Evolutionary conservation across 2,888 invertebrate species (phyloP), one percentile per base, ranked within the genome.

Genomic region (Geotrupes spiniger): DNA sequence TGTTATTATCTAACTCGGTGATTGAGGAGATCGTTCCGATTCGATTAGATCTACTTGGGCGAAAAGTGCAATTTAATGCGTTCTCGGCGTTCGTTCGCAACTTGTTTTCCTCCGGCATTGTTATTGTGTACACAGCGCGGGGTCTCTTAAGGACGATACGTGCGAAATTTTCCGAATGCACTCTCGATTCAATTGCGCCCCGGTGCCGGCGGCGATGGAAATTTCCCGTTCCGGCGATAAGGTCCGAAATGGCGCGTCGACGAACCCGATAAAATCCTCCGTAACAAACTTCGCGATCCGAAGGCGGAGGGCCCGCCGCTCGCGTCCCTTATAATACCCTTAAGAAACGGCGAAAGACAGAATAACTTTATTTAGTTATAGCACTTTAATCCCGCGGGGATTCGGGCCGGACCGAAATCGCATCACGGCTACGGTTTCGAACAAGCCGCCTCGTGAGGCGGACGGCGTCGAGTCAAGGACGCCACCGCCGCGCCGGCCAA

Each of bases 291-390:
- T 43, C 28, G 38, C 43, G 17, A 43, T 28, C 42, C 9, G 43
- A 16, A 11, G 36, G 26, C 38, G 39, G 40, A 36, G 36, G 31
- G 33, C 33, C 15, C 17, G 33, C 27, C 33, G 33, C 39, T 39
- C 40, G 36, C 40, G 17, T 40, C 46, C 40, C 39, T 28, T 36
- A 46, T 41, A 40, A 46, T 46, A 46, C 46, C 36, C 41, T 36
- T 29, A 43, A 46, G 46, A 41, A 46, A 46, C 46, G 38, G 33
- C 39, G 46, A 46, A 46, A 46, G 46, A 40, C 46, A 46, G 46
- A 46, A 46, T 46, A 46, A 46, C 50, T 46, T 50, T 46, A 45
- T 46, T 50, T 50, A 36, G 45, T 50, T 50, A 45, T 44, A 42
- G 41, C 42, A 37, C 45, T 50, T 41, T 50, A 50, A 50, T 50